Percentiles rank a stretch among this genome's conserved stretches.
Conservation (phyloP, 2,113 vertebrate species). For the Hiodon tergisus region DNA sequence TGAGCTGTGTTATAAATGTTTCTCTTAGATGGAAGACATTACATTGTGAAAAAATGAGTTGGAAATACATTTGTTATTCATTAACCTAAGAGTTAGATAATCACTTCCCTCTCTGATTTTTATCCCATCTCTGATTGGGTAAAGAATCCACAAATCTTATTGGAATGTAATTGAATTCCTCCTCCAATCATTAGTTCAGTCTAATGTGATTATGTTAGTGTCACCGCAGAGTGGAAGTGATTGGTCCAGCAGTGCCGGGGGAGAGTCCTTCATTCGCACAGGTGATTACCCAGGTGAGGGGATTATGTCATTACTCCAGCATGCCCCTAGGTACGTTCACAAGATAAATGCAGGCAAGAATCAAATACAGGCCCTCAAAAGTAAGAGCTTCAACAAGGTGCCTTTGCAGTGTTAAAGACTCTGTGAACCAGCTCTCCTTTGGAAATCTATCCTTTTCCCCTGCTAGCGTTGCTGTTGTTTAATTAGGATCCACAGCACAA, state of each 20-base stretch:
- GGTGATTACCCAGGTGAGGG: background rate
- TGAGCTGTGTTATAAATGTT: no score
- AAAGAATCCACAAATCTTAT: conserved; percentile 2
- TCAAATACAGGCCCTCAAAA: no score
- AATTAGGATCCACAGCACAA: no score
- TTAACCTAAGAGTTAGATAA: background rate
- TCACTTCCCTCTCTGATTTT: background rate
- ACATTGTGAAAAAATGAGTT: background rate
- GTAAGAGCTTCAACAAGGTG: no score
- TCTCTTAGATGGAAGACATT: no score
- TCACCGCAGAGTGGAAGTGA: background rate
- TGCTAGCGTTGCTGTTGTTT: no score
- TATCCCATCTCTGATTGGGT: background rate
- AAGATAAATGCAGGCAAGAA: no score
- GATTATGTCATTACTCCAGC: background rate
- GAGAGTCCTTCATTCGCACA: background rate
- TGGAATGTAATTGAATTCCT: background rate
- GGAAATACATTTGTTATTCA: background rate
- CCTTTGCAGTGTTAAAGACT: no score
- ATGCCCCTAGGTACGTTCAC: no score
- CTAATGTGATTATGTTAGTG: background rate
- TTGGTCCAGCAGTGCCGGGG: background rate
- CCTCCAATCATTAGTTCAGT: background rate
- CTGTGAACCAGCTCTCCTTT: no score
- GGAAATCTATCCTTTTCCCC: no score